Base-by-base conservation (phyloP, 2,797 vertebrate species). In the Loriculus beryllinus region DNA sequence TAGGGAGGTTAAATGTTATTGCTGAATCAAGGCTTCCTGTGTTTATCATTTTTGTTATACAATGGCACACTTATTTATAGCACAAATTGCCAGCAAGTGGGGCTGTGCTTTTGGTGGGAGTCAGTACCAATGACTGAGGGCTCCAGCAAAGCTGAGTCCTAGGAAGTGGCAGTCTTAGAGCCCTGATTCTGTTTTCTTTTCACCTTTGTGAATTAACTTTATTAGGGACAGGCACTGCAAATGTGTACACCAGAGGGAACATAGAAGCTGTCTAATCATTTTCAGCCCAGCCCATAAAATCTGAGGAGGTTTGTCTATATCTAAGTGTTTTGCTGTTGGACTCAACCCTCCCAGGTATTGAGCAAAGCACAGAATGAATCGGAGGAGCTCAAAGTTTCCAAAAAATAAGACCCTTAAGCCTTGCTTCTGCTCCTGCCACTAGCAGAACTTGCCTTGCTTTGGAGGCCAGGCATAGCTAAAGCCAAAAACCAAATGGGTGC, bases 211-310 rank as follows among this genome's bases (percentile, higher is more conserved):
- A 31, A 45, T 16, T 39, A 78, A 21, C 21, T 49, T 43, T 25
- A 13, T n/a, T 31, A 14, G 54, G 43, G 28, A 26, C 80, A 75
- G 28, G 39, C 13, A 8, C 14, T 31, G 22, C 16, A 57, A 14
- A 14, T 14, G 7, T 8, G 19, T 31, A 29, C 22, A 7, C 0
- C 2, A 37, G 35, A n/a, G 49, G 33, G 15, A 52, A 77, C 5
- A 0, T 5, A 31, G 51, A 64, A 85, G 11, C 37, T 33, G 4
- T 18, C 37, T 25, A 16, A 33, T 37, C 0, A 11, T 43, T 64
- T 82, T 15, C 2, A 5, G 35, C 39, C 48, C 59, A 76, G 8
- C 19, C 18, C 13, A 7, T 47, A 47, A 76, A 57, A 20, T 37
- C 26, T 23, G 22, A 62, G 33, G 40, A 40, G 13, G 26, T 60